A percentile compares a stretch with the other conserved stretches of the same genome.
phyloP scores from a whole-genome alignment of 2,797 vertebrate species.

The Danionella dracula region DNA sequence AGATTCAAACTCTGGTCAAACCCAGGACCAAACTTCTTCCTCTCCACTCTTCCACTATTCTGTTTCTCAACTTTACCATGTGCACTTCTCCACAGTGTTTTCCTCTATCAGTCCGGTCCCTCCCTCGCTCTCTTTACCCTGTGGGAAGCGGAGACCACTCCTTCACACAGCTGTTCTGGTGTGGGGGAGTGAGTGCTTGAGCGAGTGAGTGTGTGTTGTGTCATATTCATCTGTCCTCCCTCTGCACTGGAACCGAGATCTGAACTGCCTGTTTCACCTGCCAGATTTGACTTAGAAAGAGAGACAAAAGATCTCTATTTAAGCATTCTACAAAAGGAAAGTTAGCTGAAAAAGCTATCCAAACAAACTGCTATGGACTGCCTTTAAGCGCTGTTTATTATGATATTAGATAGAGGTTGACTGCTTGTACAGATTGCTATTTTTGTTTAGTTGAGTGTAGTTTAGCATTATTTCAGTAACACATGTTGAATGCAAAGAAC shows the following conservation, averaged over 20 bases:
- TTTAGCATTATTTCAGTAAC: too few species aligned
- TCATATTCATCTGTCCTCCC: conserved; percentile 28
- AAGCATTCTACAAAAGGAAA: not conserved
- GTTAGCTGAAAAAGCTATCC: not conserved
- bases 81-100: conserved; percentile 31
- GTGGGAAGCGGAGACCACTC: conserved; percentile 53
- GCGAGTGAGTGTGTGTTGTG: conserved; percentile 21
- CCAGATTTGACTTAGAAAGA: too few species aligned
- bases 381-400: too few species aligned
- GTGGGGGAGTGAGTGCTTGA: conserved; percentile 30
- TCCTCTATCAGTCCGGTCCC: conserved; percentile 19
- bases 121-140: conserved; percentile 43
- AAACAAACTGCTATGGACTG: too few species aligned
- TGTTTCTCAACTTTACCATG: conserved; percentile 33
- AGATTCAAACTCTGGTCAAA: not conserved
- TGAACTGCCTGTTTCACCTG: conserved; percentile 31
- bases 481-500: too few species aligned
- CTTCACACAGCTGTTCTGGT: conserved; percentile 66
- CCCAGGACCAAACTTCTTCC: not conserved
- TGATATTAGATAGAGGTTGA: too few species aligned
- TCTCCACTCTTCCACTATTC: not conserved
- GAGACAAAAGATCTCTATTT: not conserved
- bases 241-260: conserved; percentile 16
- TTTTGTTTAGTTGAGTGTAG: too few species aligned
- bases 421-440: too few species aligned